Conservation (phyloP, 2,888 invertebrate species). For the Ariolimax columbianus region DNA sequence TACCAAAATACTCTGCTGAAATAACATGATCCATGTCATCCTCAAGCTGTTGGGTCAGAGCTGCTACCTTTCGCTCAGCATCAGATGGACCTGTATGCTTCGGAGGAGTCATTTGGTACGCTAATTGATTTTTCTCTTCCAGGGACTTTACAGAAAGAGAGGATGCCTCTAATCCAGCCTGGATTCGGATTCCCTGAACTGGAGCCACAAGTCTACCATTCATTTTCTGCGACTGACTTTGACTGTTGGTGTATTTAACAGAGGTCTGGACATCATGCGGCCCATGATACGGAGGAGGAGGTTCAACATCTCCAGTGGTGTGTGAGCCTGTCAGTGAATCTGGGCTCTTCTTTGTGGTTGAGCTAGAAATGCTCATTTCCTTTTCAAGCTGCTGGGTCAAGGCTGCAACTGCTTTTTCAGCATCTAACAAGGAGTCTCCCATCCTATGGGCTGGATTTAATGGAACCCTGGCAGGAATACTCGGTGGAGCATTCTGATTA, state of each 20-base stretch:
- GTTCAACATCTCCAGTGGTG: conserved; percentile 49
- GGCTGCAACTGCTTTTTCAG: conserved; percentile 73
- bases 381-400: conserved; percentile 74
- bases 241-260: conserved; percentile 50
- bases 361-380: conserved; percentile 60
- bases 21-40: conserved; percentile 91
- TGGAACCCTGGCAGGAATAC: conserved; percentile 67
- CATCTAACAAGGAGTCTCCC: conserved; percentile 62
- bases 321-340: background rate
- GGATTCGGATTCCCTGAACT: conserved; percentile 56
- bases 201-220: conserved; percentile 56
- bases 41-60: conserved; percentile 75
- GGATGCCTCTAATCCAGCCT: conserved; percentile 52
- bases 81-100: conserved; percentile 67
- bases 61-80: conserved; percentile 76
- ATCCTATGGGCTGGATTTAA: conserved; percentile 50
- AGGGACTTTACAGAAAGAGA: conserved; percentile 51
- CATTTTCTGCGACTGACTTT: conserved; percentile 55
- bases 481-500: conserved; percentile 60
- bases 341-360: conserved; percentile 31
- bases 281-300: conserved; percentile 77
- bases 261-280: conserved; percentile 73
- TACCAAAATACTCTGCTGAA: conserved; percentile 97
- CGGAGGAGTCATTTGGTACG: conserved; percentile 70
- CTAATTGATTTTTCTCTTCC: conserved; percentile 57